phyloP scores from a whole-genome alignment of 2,113 vertebrate genomes.

The Petaurus breviceps region DNA sequence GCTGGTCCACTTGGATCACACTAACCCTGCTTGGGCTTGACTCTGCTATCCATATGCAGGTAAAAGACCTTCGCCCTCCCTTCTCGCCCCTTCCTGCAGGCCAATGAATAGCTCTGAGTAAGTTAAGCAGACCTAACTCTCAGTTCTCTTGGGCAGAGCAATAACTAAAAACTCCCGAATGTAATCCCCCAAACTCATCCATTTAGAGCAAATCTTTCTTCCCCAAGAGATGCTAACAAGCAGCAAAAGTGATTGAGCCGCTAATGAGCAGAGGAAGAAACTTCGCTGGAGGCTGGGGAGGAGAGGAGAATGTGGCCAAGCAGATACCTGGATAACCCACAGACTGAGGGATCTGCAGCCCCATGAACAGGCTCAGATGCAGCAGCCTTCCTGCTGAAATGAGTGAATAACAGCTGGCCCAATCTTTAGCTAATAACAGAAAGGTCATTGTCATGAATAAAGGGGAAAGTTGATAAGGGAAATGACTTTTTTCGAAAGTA shows the following conservation, averaged over 20 bases:
- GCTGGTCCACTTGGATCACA: conserved; percentile 29
- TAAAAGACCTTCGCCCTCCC: neutral
- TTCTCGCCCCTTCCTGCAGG: neutral
- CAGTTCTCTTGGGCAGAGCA: neutral
- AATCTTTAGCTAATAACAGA: neutral
- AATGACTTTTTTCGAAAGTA: neutral
- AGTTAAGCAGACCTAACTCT: conserved; percentile 2
- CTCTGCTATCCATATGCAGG: neutral
- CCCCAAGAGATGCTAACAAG: neutral
- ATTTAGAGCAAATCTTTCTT: neutral
- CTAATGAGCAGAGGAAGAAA: neutral
- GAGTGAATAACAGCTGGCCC: neutral
- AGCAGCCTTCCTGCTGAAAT: neutral
- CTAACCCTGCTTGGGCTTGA: conserved; percentile 21
- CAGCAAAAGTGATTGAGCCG: neutral
- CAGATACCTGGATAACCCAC: neutral
- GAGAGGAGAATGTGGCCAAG: neutral
- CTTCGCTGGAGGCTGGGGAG: neutral
- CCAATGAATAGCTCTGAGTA: conserved; percentile 10
- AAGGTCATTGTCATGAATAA: neutral
- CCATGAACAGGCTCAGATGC: neutral
- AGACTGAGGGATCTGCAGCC: neutral
- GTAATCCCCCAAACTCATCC: neutral
- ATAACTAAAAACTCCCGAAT: neutral
- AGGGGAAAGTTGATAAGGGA: neutral